These are phyloP conservation scores for Bombus confusus DNA, from an alignment of 1,140 invertebrate species.

Conservation along the genomic window DNA sequence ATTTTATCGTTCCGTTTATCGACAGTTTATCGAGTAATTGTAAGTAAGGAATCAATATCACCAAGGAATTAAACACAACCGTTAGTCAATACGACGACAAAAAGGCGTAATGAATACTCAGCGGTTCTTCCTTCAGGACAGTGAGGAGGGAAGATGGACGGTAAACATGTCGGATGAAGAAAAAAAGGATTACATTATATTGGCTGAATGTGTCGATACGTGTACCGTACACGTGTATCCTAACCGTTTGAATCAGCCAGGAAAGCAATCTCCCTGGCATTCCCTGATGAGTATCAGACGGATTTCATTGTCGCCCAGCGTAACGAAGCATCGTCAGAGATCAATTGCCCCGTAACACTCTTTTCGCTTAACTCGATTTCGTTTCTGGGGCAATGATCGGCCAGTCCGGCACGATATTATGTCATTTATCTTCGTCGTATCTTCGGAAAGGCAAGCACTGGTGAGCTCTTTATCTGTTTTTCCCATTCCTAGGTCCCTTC, in stretches of 20 bases:
- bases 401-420: constrained; percentile 79
- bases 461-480: constrained; percentile 66
- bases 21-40: background rate
- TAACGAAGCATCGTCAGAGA: constrained; percentile 75
- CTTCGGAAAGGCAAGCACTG: constrained; percentile 59
- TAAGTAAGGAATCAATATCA: constrained; percentile 10
- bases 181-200: constrained; percentile 29
- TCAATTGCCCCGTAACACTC: constrained; percentile 71
- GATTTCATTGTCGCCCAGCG: constrained; percentile 76
- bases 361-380: constrained; percentile 75
- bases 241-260: background rate
- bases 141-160: background rate
- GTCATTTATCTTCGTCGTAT: constrained; percentile 81
- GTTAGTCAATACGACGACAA: constrained; percentile 3
- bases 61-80: background rate
- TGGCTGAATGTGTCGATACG: background rate
- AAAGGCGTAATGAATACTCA: constrained; percentile 64
- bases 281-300: constrained; percentile 69
- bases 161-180: constrained; percentile 24
- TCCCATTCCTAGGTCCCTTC: constrained; percentile 47
- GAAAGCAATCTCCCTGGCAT: constrained; percentile 73
- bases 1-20: background rate
- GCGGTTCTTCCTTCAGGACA: background rate
- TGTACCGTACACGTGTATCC: constrained; percentile 12
- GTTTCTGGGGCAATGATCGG: constrained; percentile 75